A percentile compares a stretch with the other conserved stretches of the same genome.
phyloP scores from a whole-genome alignment of 2,797 vertebrate genomes.

The Botia almorhae region DNA sequence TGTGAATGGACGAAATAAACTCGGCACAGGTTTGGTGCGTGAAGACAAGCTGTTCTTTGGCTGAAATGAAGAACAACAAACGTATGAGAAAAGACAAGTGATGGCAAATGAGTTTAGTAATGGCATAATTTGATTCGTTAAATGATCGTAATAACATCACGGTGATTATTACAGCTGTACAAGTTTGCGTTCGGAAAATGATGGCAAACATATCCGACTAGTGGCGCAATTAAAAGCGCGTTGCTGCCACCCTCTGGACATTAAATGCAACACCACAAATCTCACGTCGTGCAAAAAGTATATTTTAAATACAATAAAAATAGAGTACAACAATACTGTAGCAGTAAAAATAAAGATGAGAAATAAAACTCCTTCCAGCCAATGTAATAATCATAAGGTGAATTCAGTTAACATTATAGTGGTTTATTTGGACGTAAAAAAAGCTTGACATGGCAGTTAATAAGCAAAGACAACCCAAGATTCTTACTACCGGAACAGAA shows the following conservation, averaged over 20 bases:
- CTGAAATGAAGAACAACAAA: background rate
- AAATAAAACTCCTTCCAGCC: background rate
- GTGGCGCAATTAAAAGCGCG: conserved; percentile 36
- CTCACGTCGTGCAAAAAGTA: background rate
- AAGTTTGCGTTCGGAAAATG: background rate
- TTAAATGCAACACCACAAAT: conserved; percentile 6
- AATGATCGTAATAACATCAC: background rate
- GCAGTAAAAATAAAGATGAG: background rate
- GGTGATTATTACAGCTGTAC: background rate
- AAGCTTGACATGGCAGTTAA: conserved; percentile 63
- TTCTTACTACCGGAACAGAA: conserved; percentile 41
- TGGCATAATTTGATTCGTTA: background rate
- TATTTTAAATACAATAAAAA: background rate
- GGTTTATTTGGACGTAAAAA: conserved; percentile 76
- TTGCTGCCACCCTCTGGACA: conserved; percentile 76
- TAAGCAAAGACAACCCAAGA: conserved; percentile 64
- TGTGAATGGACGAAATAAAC: background rate
- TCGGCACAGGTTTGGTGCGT: background rate
- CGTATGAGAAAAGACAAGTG: fast-evolving
- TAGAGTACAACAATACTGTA: background rate
- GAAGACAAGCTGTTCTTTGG: background rate
- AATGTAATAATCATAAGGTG: background rate
- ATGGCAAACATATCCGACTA: background rate
- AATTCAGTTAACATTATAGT: conserved; percentile 69
- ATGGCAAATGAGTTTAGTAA: background rate